These are phyloP conservation scores for Brachionus paranguensis DNA, from an alignment of 1,140 invertebrate species.

Conservation along the genomic window DNA sequence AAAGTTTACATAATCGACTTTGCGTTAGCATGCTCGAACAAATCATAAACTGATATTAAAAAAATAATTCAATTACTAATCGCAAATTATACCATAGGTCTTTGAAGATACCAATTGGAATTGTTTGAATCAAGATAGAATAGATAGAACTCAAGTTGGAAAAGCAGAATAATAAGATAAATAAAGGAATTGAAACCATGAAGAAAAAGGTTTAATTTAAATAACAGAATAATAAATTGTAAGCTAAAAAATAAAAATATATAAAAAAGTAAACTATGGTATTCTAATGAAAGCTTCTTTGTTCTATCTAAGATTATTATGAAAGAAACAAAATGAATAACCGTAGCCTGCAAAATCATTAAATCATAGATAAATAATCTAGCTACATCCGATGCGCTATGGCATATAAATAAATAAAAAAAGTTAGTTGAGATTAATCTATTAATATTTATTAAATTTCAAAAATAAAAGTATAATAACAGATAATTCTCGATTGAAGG, in stretches of 20 bases:
- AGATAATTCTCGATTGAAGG: constrained; percentile 11
- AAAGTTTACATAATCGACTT: not conserved
- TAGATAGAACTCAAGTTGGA: not conserved
- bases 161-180: not conserved
- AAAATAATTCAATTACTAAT: not conserved
- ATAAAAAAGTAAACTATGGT: not conserved
- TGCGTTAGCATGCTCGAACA: not conserved
- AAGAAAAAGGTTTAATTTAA: constrained; percentile 2
- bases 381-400: constrained; percentile 30
- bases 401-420: constrained; percentile 22
- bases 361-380: constrained; percentile 5
- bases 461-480: constrained; percentile 36
- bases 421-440: constrained; percentile 2
- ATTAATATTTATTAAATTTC: constrained; percentile 40
- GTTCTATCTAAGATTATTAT: not conserved
- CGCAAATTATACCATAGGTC: constrained; percentile 12
- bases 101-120: not conserved
- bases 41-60: not conserved
- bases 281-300: not conserved
- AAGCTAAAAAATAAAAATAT: not conserved
- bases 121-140: constrained; percentile 17
- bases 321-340: not conserved
- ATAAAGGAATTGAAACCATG: constrained; percentile 6
- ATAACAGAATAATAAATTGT: not conserved
- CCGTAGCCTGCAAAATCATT: constrained; percentile 7